Base-by-base conservation (phyloP, 2,113 vertebrate genomes). In the Passer domesticus region DNA sequence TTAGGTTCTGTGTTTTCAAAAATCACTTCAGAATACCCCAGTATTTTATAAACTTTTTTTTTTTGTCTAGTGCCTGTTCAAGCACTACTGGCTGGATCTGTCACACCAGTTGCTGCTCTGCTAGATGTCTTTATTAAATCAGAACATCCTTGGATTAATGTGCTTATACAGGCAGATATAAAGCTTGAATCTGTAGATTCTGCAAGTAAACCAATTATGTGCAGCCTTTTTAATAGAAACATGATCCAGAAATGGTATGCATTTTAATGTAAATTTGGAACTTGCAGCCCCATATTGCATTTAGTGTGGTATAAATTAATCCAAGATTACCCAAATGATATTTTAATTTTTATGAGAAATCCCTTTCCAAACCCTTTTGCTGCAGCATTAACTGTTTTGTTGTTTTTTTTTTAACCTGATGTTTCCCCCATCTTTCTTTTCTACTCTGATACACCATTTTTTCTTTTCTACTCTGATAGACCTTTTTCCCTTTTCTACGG, bases 341-440 rank as follows among this genome's bases (percentile, higher is more conserved):
- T 95, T 96, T 90, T 78, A 24, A 44, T 68, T 94, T 94, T 69
- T 93, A 77, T 60, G 72, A 95, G 55, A 87, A 96, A 94, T 83
- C n/a, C n/a, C 14, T 63, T 97, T 96, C 49, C 78, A 13, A 92
- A 66, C 15, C 81, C 52, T 86, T 88, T 79, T 64, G 59, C 43
- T 94, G 64, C 59, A 50, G 59, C 17, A 30, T 39, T 85, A 72
- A 35, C 21, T 14, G 13, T 1, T 10, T 16, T 14, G 13, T 1
- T 10, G 11, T 1, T 0, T 22, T 89, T 53, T 79, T 15, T 80
- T 89, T n/a, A n/a, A 78, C 25, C 49, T 69, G 39, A 33, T 90
- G 19, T 37, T 93, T 50, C 23, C 83, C 47, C 79, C 76, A 87
- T 24, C 75, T 94, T 94, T 89, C 63, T 76, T 74, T 90, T 79